Percentiles rank a stretch among this genome's conserved stretches.
These are phyloP conservation scores for Leptatherina wallacei DNA, from an alignment of 2,797 vertebrate species.

Conservation along the genomic window DNA sequence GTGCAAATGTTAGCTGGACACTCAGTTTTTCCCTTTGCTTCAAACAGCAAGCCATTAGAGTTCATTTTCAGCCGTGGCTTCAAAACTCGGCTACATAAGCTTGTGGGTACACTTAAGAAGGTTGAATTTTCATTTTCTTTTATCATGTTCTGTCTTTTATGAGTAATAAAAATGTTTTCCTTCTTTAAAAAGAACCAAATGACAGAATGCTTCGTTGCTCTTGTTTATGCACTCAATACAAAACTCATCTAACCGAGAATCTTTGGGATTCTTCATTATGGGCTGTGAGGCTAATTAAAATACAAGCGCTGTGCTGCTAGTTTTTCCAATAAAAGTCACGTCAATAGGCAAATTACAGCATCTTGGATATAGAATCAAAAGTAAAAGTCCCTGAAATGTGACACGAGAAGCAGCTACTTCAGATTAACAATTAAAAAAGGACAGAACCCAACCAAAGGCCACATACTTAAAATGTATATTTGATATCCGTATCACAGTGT, in stretches of 20 bases:
- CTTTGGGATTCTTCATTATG: conserved; percentile 19
- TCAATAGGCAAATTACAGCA: neutral
- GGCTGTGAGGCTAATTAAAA: neutral
- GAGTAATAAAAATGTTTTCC: conserved; percentile 19
- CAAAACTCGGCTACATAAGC: conserved; percentile 15
- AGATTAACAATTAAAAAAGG: neutral
- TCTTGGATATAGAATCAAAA: conserved; percentile 21
- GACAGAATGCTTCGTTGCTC: conserved; percentile 3
- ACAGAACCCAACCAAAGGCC: neutral
- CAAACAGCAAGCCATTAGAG: conserved; percentile 37
- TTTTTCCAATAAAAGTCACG: conserved; percentile 6
- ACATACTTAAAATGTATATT: conserved; percentile 5
- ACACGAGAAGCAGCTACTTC: conserved; percentile 21
- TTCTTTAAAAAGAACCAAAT: conserved; percentile 27
- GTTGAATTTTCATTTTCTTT: neutral
- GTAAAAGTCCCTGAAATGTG: conserved; percentile 2
- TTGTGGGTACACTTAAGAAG: conserved; percentile 19
- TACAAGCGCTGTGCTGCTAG: neutral
- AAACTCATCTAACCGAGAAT: conserved; percentile 19
- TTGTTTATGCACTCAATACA: conserved; percentile 24
- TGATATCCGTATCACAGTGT: conserved; percentile 6
- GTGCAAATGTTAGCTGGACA: conserved; percentile 28
- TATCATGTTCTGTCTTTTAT: conserved; percentile 14
- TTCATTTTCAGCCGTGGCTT: conserved; percentile 36
- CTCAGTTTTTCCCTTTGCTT: conserved; percentile 2